Conservation (phyloP, 2,113 vertebrate species). For the Tonatia bakeri region DNA sequence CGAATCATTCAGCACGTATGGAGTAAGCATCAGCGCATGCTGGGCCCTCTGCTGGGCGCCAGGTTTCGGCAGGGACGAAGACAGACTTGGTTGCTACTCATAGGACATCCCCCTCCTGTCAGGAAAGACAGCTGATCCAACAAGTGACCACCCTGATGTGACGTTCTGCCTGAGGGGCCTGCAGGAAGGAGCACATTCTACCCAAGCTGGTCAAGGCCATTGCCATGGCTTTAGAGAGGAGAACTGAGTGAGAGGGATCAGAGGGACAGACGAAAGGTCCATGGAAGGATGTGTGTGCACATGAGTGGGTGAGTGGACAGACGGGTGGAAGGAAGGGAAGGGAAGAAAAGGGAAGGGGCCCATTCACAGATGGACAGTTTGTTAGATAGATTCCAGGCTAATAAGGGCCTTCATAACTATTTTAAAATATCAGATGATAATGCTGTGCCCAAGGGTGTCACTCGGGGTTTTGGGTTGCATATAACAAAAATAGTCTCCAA, state of each 20-base stretch:
- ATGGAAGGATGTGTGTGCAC: not conserved
- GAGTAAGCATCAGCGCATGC: not conserved
- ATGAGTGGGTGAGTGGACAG: not conserved
- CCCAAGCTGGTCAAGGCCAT: not conserved
- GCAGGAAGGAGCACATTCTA: not conserved
- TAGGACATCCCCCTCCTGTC: not conserved
- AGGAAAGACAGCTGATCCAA: not conserved
- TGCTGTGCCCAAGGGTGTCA: not conserved
- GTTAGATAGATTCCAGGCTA: not conserved
- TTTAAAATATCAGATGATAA: not conserved
- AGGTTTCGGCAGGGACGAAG: not conserved
- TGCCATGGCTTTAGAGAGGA: not conserved
- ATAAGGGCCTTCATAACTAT: not conserved
- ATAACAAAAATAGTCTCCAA: not conserved
- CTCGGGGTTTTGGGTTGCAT: not conserved
- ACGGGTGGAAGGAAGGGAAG: not conserved
- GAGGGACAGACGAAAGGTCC: not conserved
- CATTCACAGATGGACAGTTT: not conserved
- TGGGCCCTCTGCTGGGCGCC: not conserved
- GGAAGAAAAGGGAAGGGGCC: too few species aligned
- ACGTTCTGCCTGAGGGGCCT: not conserved
- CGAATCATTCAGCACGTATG: fast-evolving
- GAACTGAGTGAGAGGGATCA: not conserved
- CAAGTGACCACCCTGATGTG: not conserved
- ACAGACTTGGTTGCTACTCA: too few species aligned